Base-by-base conservation (phyloP, 2,113 vertebrate genomes). In the Glaucomys volans region DNA sequence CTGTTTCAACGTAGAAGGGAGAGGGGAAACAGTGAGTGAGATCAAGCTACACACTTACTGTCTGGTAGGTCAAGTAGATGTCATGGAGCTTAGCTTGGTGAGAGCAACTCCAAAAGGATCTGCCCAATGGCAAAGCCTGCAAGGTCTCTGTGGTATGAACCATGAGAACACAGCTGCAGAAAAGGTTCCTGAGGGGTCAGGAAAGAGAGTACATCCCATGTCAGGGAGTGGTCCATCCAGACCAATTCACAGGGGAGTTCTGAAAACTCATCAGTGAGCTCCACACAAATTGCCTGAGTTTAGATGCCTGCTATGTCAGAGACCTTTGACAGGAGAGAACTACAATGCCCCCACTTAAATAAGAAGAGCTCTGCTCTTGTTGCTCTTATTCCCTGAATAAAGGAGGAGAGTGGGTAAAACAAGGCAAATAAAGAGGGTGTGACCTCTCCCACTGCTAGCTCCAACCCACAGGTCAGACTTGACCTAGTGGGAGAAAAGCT, bases 341-440 rank as follows among this genome's bases (percentile, higher is more conserved):
- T 40, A 32, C 10, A 44, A 6, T 50, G n/a, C 1, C 5, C 8
- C n/a, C 0, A 6, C 2, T 0, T 52, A 32, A 50, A 17, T 62
- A 92, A 47, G 42, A 62, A 47, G 6, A 2, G 24, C 16, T 37
- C 50, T 71, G 13, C 32, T 84, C 67, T 80, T 50, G 22, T 30
- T 50, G 4, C 28, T 30, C 26, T 75, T 3, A 37, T 16, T 64
- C 17, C 26, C 62, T 4, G 1, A 86, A 79, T 22, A 52, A 74
- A 42, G 4, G 20, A 5, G 10, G 24, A 42, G 7, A 67, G 37
- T 8, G 66, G 54, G 22, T 13, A 14, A 71, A 42, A 40, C 17
- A 67, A 72, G 54, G 44, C 30, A 26, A 88, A 47, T 4, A 32
- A 82, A 44, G 71, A 80, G 9, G 18, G n/a, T n/a, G n/a, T n/a